These are phyloP conservation scores for Adoxophyes honmai DNA, from an alignment of 1,140 invertebrate species.

Conservation along the genomic window DNA sequence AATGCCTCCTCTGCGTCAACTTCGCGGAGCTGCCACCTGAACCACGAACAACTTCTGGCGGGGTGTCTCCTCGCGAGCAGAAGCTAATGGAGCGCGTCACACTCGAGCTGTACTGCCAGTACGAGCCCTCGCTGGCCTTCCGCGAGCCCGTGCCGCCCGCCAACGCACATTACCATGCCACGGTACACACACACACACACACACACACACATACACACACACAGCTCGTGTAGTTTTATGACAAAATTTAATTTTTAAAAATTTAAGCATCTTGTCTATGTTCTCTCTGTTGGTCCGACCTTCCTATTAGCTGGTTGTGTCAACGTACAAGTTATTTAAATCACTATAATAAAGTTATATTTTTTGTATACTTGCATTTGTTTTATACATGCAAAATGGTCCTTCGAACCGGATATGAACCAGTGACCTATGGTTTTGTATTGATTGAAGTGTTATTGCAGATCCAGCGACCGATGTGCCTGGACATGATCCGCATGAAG, in stretches of 20 bases:
- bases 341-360: too few relatives aligned
- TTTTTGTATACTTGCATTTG: too few relatives aligned
- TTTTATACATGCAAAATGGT: too few relatives aligned
- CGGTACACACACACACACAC: constrained; percentile 28
- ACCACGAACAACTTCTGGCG: constrained; percentile 48
- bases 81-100: constrained; percentile 90
- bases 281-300: too few relatives aligned
- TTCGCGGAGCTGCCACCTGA: constrained; percentile 80
- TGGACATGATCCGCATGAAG: constrained; percentile 88
- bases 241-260: too few relatives aligned
- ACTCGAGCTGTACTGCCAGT: constrained; percentile 93
- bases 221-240: too few relatives aligned
- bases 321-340: too few relatives aligned
- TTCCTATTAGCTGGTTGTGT: too few relatives aligned
- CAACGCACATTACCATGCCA: constrained; percentile 86
- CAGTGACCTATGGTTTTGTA: too few relatives aligned
- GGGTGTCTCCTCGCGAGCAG: constrained; percentile 79
- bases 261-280: too few relatives aligned
- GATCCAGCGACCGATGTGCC: constrained; percentile 88
- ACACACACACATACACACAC: too few relatives aligned
- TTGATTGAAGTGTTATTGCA: constrained; percentile 75
- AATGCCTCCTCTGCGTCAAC: constrained; percentile 92
- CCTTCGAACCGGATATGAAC: too few relatives aligned
- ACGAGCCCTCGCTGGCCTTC: constrained; percentile 91
- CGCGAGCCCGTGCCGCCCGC: constrained; percentile 88